A percentile compares a stretch with the other conserved stretches of the same genome.
Evolutionary conservation across 2,113 vertebrate species (phyloP).

Genomic region (Lepidothrix coronata): DNA sequence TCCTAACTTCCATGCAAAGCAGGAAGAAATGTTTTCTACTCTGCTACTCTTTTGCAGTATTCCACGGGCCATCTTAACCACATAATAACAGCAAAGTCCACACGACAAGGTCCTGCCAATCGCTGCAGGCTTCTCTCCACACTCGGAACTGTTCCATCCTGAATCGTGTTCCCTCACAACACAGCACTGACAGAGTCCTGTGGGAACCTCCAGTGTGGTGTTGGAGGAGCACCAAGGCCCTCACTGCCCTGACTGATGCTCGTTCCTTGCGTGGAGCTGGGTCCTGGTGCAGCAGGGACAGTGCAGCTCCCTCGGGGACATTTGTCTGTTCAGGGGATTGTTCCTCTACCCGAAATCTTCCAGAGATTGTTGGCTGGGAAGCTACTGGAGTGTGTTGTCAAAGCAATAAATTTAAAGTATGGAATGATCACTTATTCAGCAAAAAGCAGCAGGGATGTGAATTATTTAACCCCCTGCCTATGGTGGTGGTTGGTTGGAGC

Average conservation of each 20-base stretch:
- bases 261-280: neutral
- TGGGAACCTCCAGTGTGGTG: neutral
- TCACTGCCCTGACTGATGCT: neutral
- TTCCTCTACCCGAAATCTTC: neutral
- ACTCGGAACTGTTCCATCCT: too few relatives aligned
- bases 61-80: neutral
- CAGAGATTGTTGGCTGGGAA: neutral
- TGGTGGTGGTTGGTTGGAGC: neutral
- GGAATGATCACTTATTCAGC: neutral
- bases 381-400: neutral
- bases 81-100: neutral
- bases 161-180: too few relatives aligned
- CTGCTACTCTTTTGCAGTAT: neutral
- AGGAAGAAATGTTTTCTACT: neutral
- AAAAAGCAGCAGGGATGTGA: neutral
- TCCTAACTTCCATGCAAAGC: neutral
- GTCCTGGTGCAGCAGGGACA: neutral
- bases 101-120: too few relatives aligned
- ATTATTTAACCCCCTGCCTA: slow-evolving; percentile 15
- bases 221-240: neutral
- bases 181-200: too few relatives aligned
- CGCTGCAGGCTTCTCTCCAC: too few relatives aligned
- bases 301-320: neutral
- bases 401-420: neutral
- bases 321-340: neutral